Conservation (phyloP, 2,888 invertebrate species). For the Agrochola litura region DNA sequence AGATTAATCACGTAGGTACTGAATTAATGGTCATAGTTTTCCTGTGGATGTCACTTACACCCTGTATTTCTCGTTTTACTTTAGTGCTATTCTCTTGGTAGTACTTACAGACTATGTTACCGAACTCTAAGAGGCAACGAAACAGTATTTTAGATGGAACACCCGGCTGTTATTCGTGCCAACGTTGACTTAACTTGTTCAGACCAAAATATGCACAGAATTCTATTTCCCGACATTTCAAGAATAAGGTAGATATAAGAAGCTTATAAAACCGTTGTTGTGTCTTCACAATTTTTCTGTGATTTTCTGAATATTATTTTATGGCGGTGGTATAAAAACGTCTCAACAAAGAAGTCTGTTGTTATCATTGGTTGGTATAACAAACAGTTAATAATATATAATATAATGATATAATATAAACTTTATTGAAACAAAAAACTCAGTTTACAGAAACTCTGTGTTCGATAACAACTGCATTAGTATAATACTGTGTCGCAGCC, state of each 20-base stretch:
- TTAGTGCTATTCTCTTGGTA: neutral
- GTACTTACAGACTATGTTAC: neutral
- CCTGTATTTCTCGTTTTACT: neutral
- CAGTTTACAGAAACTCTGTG: too few species aligned
- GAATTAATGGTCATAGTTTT: neutral
- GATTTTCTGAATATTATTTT: slow-evolving; percentile 11
- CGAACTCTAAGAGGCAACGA: neutral
- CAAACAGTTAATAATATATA: too few species aligned
- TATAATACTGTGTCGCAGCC: too few species aligned
- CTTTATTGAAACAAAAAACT: too few species aligned
- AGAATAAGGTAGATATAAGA: slow-evolving; percentile 14
- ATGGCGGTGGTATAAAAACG: neutral
- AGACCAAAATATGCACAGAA: slow-evolving; percentile 23
- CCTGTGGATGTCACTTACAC: neutral
- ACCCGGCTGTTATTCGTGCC: slow-evolving; percentile 24
- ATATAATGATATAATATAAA: too few species aligned
- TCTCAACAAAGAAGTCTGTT: neutral
- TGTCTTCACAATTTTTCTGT: neutral
- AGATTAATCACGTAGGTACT: neutral
- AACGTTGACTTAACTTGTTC: slow-evolving; percentile 23
- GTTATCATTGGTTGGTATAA: neutral
- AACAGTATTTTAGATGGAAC: slow-evolving; percentile 7
- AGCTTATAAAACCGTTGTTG: slow-evolving; percentile 26
- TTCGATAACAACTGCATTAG: too few species aligned
- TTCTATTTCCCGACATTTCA: slow-evolving; percentile 3